Percentiles rank a stretch among this genome's conserved stretches.
These are phyloP conservation scores for Steatocranus sp. DNA, from an alignment of 2,797 vertebrate species.

Conservation along the genomic window DNA sequence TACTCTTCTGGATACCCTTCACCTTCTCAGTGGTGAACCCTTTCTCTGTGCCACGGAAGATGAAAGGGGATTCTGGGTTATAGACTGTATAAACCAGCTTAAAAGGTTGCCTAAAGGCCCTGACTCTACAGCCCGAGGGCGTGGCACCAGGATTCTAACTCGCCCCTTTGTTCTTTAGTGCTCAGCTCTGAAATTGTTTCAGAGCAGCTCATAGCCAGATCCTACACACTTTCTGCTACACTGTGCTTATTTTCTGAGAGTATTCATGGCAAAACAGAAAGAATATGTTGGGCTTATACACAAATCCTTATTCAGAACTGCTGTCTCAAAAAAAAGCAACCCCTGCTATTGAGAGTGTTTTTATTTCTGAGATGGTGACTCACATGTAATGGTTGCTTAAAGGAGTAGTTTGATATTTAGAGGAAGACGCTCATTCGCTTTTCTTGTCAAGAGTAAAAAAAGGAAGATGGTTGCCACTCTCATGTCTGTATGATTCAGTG, in stretches of 20 bases:
- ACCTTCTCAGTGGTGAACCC: slow-evolving; percentile 20
- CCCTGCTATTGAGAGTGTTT: not conserved
- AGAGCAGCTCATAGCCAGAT: slow-evolving; percentile 33
- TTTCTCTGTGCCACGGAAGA: slow-evolving; percentile 44
- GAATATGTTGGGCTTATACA: slow-evolving; percentile 4
- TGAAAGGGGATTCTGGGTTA: slow-evolving; percentile 57
- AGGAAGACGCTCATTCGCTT: not conserved
- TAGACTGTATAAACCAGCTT: slow-evolving; percentile 51
- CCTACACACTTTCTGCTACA: slow-evolving; percentile 1
- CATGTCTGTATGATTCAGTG: not conserved
- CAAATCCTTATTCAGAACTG: not conserved
- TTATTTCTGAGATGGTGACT: not conserved
- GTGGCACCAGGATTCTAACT: slow-evolving; percentile 56
- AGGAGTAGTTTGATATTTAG: not conserved
- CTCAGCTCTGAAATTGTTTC: slow-evolving; percentile 36
- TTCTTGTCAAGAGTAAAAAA: not conserved
- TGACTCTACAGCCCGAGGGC: slow-evolving; percentile 54
- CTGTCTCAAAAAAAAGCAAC: not conserved
- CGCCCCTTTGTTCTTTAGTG: slow-evolving; percentile 55
- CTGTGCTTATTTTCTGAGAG: not conserved
- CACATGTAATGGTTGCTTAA: not conserved
- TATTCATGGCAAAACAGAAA: not conserved
- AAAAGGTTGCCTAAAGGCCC: slow-evolving; percentile 55
- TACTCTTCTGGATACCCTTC: slow-evolving; percentile 13
- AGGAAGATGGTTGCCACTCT: not conserved